phyloP scores from a whole-genome alignment of 2,888 invertebrate species.

The Tanytarsus gracilentus region DNA sequence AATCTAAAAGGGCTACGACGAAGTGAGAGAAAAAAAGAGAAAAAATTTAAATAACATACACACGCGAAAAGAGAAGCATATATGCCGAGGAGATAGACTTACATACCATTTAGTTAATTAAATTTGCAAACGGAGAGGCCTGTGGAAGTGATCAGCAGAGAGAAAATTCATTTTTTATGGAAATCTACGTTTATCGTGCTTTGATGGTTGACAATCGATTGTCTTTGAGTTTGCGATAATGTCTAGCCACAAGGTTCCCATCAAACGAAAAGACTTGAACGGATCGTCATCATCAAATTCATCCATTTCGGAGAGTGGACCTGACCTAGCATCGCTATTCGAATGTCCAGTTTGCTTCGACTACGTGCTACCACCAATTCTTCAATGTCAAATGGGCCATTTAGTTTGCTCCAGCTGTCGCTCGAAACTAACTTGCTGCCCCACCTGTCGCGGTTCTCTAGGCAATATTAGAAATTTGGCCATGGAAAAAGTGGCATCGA shows the following conservation, averaged over 20 bases:
- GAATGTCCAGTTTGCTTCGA: conserved; percentile 99
- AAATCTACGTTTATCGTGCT: conserved; percentile 4
- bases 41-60: background rate
- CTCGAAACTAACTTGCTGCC: conserved; percentile 94
- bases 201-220: conserved; percentile 1
- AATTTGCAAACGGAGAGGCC: background rate
- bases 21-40: background rate
- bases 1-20: background rate
- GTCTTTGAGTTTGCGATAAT: conserved; percentile 21
- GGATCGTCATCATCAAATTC: conserved; percentile 44
- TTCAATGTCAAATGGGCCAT: conserved; percentile 98
- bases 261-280: conserved; percentile 36
- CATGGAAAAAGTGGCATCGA: conserved; percentile 98
- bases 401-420: conserved; percentile 96
- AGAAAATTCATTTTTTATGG: conserved; percentile 24
- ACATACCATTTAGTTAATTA: background rate
- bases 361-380: conserved; percentile 96
- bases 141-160: background rate
- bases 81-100: background rate
- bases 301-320: conserved; percentile 43
- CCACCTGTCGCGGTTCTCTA: conserved; percentile 93
- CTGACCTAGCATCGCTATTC: conserved; percentile 83
- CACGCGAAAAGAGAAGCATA: background rate
- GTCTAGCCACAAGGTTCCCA: conserved; percentile 15
- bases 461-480: conserved; percentile 96